These are phyloP conservation scores for Oscheius myriophilus DNA, from an alignment of 2,888 invertebrate genomes.

Conservation along the genomic window DNA sequence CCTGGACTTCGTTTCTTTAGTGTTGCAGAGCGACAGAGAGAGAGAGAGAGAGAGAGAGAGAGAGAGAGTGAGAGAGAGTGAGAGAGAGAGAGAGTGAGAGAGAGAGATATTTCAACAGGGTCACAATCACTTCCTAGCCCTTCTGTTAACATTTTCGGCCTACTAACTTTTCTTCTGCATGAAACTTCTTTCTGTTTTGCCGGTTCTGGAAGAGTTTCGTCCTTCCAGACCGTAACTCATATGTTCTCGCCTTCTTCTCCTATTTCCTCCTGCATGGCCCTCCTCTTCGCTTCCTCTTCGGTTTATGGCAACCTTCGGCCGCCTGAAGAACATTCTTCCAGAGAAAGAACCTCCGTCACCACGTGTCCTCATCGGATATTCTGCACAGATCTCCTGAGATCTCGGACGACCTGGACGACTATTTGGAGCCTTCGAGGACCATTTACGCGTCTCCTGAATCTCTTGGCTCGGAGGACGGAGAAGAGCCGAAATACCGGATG, in stretches of 20 bases:
- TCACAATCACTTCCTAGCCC: background rate
- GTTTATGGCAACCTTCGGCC: conserved; percentile 5
- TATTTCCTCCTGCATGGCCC: background rate
- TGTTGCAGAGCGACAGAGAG: too few relatives aligned
- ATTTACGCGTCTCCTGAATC: conserved; percentile 13
- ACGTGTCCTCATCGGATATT: background rate
- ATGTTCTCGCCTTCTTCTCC: conserved; percentile 4
- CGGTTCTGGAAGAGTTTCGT: too few relatives aligned
- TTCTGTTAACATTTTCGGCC: conserved; percentile 14
- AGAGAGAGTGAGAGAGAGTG: too few relatives aligned
- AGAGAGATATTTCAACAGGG: background rate
- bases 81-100: too few relatives aligned
- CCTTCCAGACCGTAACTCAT: conserved; percentile 16
- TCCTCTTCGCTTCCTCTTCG: background rate
- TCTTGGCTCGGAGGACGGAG: conserved; percentile 1
- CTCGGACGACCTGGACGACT: conserved; percentile 15
- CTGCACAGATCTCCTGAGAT: conserved; percentile 12
- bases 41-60: too few relatives aligned
- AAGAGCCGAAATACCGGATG: conserved; percentile 7
- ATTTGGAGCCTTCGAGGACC: conserved; percentile 13
- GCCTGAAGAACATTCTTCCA: background rate
- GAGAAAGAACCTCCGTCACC: conserved; percentile 26
- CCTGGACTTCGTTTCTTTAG: too few relatives aligned
- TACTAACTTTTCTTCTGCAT: conserved; percentile 4
- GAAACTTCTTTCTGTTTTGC: too few relatives aligned